Percentiles rank a stretch among this genome's conserved stretches.
Evolutionary conservation across 1,140 invertebrate genomes (phyloP).

Genomic region (Cyrtorhinus lividipennis): DNA sequence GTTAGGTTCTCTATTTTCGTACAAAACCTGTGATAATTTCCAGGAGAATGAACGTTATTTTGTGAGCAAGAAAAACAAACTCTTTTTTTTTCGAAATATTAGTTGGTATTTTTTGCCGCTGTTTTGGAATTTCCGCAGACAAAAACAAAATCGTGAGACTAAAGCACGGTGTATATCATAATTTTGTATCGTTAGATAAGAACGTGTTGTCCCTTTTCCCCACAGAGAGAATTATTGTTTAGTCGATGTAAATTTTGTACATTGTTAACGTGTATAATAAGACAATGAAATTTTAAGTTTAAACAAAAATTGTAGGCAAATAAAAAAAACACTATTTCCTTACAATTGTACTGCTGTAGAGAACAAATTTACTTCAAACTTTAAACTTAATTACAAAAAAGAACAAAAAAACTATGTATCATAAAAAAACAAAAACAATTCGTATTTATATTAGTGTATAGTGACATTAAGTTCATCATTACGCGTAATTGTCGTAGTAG

Average conservation of each 20-base stretch:
- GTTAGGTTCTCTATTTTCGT: too few relatives aligned
- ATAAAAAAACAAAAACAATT: neutral
- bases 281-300: neutral
- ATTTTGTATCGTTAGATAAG: too few relatives aligned
- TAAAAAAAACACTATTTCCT: neutral
- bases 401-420: neutral
- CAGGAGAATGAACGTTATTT: too few relatives aligned
- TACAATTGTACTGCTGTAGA: neutral
- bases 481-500: slow-evolving; percentile 17
- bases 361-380: neutral
- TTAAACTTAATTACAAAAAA: neutral
- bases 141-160: too few relatives aligned
- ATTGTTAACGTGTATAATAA: neutral
- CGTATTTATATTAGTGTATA: neutral
- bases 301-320: neutral
- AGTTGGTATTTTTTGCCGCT: too few relatives aligned
- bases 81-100: too few relatives aligned
- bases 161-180: too few relatives aligned
- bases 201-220: too few relatives aligned
- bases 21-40: too few relatives aligned
- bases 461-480: slow-evolving; percentile 11
- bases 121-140: too few relatives aligned
- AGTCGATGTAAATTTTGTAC: slow-evolving; percentile 10
- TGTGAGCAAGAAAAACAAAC: too few relatives aligned
- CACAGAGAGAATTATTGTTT: too few relatives aligned